Evolutionary conservation across 2,113 vertebrate species (phyloP), one percentile per base, ranked within the genome.

Genomic region (Oriolus oriolus): DNA sequence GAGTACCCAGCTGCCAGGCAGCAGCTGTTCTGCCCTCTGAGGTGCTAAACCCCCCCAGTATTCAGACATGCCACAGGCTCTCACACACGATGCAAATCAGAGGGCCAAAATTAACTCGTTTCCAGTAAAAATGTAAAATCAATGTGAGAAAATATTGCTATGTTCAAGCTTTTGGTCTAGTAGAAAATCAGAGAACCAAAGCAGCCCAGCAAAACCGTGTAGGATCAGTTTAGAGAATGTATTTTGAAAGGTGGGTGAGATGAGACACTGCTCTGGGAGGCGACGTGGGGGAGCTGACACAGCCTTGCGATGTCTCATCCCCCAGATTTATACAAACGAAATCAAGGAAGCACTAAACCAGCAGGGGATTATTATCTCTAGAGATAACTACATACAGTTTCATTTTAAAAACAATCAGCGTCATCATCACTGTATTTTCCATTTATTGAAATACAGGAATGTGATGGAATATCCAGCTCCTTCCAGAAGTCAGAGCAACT

Each of bases 311-410:
- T 71, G 83, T 81, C 88, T 94, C 90, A 64, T 76, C 89, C 92
- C 75, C 85, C 88, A 92, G 65, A 92, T 71, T 92, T 45, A 71
- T 68, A 82, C 3, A 9, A 95, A 75, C 8, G 5, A 93, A 95
- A 96, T 83, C 89, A 97, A 90, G 88, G 71, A 81, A 93, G 71
- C 93, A 89, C 85, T 92, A 95, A 95, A 81, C 44, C 92, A 97
- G 93, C 83, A 78, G 93, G 93, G 73, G 73, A 78, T 93, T 95
- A 90, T 96, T 89, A 81, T 93, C 90, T 89, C 79, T 33, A 84
- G 79, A 82, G 95, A 96, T 81, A 95, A 87, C 88, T 88, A 93
- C 65, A 96, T 60, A 89, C 88, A 93, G 57, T 19, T 94, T 75
- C 60, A 85, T 92, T 96, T 94, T 84, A 65, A 91, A 96, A 96